Base-by-base conservation (phyloP, 2,797 vertebrate genomes). In the Microctenopoma steveboyesi region DNA sequence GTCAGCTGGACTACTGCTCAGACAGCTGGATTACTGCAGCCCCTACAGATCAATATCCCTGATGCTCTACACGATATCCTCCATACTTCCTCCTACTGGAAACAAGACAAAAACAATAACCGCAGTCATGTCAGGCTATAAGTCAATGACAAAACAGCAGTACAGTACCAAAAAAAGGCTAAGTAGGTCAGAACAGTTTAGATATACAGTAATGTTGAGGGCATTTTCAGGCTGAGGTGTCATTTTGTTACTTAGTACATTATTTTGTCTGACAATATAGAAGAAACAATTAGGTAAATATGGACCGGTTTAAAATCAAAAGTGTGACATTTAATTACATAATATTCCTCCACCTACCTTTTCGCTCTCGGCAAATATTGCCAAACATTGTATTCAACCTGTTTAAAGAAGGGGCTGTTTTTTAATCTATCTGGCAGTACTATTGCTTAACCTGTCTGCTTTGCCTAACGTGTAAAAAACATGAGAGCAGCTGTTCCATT, bases 41-140 rank as follows among this genome's bases (percentile, higher is more conserved):
- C 79, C 46, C 47, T 18, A 62, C 65, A 13, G 61, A 86, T 91
- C 85, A 63, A 87, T 87, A 78, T 27, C 50, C 30, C 54, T 35
- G 76, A 83, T 71, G 63, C 72, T 72, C 42, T 57, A 14, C 67
- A 85, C 73, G 69, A 56, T 75, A 72, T 4, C 54, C 66, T 46
- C 50, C 63, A 80, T 71, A 68, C 71, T 62, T 79, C 77, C 63
- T 76, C 57, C 50, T 45, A 39, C 54, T 69, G 72, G 66, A 81
- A 69, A 74, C 56, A 43, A 71, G 51, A 76, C 67, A 50, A 69
- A 73, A 64, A 56, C 35, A 43, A 12, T 55, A 74, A 84, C 42
- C 6, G 51, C 46, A 72, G 49, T 74, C 64, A 43, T 42, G 53
- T 43, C 35, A 39, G 46, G 3, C 54, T 18, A 46, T 4, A 39